These are phyloP conservation scores for Orthosia gracilis DNA, from an alignment of 2,888 invertebrate genomes.

Conservation along the genomic window DNA sequence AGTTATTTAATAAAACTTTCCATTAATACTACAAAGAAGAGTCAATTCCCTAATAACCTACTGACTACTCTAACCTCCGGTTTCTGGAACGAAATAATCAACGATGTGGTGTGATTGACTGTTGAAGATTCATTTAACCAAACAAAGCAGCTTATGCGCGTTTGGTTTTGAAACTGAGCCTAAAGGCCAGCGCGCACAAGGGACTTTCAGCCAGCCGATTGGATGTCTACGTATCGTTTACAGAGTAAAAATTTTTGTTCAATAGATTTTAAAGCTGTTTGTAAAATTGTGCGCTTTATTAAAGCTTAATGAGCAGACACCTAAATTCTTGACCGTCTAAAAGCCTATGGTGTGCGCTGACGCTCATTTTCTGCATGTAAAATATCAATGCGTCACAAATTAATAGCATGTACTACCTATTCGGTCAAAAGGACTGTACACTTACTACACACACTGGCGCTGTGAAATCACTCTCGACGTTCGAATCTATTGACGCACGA, in stretches of 20 bases:
- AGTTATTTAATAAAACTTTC: conserved; percentile 18
- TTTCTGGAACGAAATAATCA: not conserved
- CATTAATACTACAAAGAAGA: conserved; percentile 7
- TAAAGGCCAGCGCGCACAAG: conserved; percentile 7
- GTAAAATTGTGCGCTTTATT: conserved; percentile 31
- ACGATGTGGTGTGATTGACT: too few relatives aligned
- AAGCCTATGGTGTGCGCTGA: not conserved
- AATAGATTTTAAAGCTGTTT: not conserved
- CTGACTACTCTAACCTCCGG: not conserved
- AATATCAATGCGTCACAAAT: not conserved
- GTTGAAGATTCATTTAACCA: not conserved
- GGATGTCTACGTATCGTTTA: not conserved
- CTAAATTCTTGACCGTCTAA: not conserved
- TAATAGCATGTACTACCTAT: too few relatives aligned
- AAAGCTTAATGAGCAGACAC: not conserved
- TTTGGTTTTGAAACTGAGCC: not conserved
- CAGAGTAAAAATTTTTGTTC: not conserved
- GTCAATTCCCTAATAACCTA: conserved; percentile 7
- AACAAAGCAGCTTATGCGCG: not conserved
- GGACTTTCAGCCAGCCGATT: not conserved
- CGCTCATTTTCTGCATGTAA: not conserved
- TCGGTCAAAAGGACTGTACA: too few relatives aligned
- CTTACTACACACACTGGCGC: too few relatives aligned
- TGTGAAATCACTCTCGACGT: too few relatives aligned
- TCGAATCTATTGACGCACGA: too few relatives aligned